Conservation (phyloP, 92 coral and sea anemone genomes). For the Umimayanthus kanabou region DNA sequence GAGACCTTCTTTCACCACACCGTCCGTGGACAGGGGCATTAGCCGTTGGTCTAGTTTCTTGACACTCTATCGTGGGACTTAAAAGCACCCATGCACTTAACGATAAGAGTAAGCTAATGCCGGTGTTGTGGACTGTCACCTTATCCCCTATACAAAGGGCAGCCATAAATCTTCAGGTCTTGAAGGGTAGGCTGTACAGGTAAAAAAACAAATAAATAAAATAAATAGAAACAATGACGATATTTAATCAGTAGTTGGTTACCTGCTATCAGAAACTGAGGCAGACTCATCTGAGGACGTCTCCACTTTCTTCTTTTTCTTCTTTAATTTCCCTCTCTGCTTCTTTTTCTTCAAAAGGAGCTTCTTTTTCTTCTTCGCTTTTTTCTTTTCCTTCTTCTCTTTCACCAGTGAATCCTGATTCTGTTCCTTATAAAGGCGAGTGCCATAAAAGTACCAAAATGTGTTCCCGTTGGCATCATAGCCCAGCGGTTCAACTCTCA, state of each 20-base stretch:
- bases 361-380: conserved; percentile 71
- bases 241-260: background rate
- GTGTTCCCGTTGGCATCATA: conserved; percentile 78
- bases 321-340: conserved; percentile 73
- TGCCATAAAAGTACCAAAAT: conserved; percentile 97
- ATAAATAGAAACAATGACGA: too few species aligned
- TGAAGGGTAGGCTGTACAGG: too few species aligned
- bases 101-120: too few species aligned
- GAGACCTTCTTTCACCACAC: too few species aligned
- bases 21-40: too few species aligned
- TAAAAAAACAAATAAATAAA: too few species aligned
- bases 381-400: conserved; percentile 72
- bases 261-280: conserved; percentile 69
- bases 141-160: too few species aligned
- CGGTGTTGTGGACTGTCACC: too few species aligned
- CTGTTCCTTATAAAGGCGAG: conserved; percentile 85
- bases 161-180: too few species aligned
- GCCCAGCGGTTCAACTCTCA: conserved; percentile 95
- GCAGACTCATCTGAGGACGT: conserved; percentile 80
- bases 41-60: too few species aligned
- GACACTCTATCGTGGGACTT: too few species aligned
- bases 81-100: too few species aligned
- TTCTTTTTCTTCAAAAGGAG: conserved; percentile 67
- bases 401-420: conserved; percentile 47
- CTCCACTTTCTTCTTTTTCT: conserved; percentile 63